Evolutionary conservation across 2,888 invertebrate genomes (phyloP).

Genomic region (Drosophila imparisetae): DNA sequence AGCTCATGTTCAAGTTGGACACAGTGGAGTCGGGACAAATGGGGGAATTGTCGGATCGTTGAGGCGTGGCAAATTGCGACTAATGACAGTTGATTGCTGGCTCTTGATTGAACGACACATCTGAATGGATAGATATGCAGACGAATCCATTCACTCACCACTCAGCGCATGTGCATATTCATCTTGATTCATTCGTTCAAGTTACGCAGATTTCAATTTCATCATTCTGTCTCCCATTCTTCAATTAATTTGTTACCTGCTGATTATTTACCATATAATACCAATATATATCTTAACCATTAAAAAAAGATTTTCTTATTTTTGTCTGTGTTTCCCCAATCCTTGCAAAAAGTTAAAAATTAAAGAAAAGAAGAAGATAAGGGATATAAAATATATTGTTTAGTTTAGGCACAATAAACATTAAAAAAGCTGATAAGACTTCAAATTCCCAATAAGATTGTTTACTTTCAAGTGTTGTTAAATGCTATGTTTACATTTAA

Average conservation of each 20-base stretch:
- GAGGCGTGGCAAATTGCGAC: constrained; percentile 52
- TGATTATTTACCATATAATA: too few relatives aligned
- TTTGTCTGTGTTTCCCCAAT: too few relatives aligned
- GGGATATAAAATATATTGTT: too few relatives aligned
- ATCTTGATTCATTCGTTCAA: constrained; percentile 14
- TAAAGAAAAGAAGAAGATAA: too few relatives aligned
- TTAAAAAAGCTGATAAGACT: background rate
- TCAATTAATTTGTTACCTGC: too few relatives aligned
- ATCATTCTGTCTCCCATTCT: too few relatives aligned
- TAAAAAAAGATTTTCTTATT: too few relatives aligned
- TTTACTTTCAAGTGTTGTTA: background rate
- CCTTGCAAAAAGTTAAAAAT: too few relatives aligned
- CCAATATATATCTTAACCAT: too few relatives aligned
- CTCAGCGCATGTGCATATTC: constrained; percentile 1
- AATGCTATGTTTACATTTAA: constrained; percentile 34
- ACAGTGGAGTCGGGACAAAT: constrained; percentile 29
- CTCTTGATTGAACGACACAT: constrained; percentile 28
- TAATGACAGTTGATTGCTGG: constrained; percentile 45
- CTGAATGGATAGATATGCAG: background rate
- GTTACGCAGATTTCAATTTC: background rate
- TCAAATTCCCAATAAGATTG: background rate
- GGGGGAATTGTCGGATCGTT: constrained; percentile 30
- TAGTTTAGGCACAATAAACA: background rate
- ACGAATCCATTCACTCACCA: constrained; percentile 10
- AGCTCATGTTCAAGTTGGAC: background rate